phyloP scores from a whole-genome alignment of 2,888 invertebrate species.

The Macrosoma leucophasiata region DNA sequence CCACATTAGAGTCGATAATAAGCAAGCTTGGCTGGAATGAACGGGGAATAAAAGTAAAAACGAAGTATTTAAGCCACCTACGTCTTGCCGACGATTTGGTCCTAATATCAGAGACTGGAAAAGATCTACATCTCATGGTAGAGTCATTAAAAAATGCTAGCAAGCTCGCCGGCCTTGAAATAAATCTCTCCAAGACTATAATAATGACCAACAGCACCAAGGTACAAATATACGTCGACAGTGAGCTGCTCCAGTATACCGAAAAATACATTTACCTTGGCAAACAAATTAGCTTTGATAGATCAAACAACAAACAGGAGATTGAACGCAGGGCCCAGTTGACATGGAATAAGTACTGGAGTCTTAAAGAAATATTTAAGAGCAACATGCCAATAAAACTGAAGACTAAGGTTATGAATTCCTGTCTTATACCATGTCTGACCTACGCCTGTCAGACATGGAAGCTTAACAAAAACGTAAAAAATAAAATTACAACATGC shows the following conservation, averaged over 20 bases:
- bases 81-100: slow-evolving; percentile 17
- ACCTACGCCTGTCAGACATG: slow-evolving; percentile 25
- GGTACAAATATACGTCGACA: slow-evolving; percentile 12
- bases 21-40: slow-evolving; percentile 16
- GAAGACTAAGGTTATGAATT: slow-evolving; percentile 21
- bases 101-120: slow-evolving; percentile 16
- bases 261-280: slow-evolving; percentile 17
- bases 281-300: slow-evolving; percentile 20
- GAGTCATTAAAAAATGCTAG: slow-evolving; percentile 16
- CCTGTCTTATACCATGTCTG: slow-evolving; percentile 21
- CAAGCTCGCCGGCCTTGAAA: slow-evolving; percentile 15
- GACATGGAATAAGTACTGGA: slow-evolving; percentile 26
- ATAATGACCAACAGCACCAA: slow-evolving; percentile 18
- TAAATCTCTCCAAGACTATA: slow-evolving; percentile 19
- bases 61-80: slow-evolving; percentile 14
- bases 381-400: slow-evolving; percentile 18
- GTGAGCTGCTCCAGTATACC: neutral
- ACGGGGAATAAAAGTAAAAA: slow-evolving; percentile 11
- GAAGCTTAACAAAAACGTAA: neutral
- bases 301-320: slow-evolving; percentile 14
- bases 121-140: slow-evolving; percentile 15
- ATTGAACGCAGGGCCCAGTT: slow-evolving; percentile 18
- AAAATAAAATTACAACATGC: neutral
- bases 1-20: neutral
- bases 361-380: slow-evolving; percentile 22